Percentiles rank a stretch among this genome's conserved stretches.
These are phyloP conservation scores for Drosophila tani DNA, from an alignment of 1,140 invertebrate genomes.

Conservation along the genomic window DNA sequence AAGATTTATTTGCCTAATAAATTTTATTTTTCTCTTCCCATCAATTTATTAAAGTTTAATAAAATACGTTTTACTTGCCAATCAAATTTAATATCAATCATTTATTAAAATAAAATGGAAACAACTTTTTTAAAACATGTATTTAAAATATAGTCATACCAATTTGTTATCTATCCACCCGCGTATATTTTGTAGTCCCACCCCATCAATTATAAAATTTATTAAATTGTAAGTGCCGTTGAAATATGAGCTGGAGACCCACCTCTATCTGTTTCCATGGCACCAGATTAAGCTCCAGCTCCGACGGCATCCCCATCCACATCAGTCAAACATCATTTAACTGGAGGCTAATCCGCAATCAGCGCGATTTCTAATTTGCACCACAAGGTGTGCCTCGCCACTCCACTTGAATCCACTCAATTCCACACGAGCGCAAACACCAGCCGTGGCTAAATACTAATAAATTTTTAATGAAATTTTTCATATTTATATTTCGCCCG, in stretches of 20 bases:
- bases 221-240: slow-evolving; percentile 36
- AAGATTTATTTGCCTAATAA: too few relatives aligned
- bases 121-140: not conserved
- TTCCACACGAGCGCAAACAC: slow-evolving; percentile 51
- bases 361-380: slow-evolving; percentile 80
- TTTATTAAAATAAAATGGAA: too few relatives aligned
- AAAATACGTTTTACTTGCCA: too few relatives aligned
- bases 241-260: slow-evolving; percentile 36
- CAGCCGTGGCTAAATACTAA: slow-evolving; percentile 26
- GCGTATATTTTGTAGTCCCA: slow-evolving; percentile 5
- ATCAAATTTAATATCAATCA: too few relatives aligned
- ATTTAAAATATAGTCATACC: not conserved
- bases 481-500: slow-evolving; percentile 53
- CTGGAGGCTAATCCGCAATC: slow-evolving; percentile 77
- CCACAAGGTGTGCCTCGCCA: slow-evolving; percentile 69
- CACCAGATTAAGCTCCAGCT: not conserved
- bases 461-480: slow-evolving; percentile 71
- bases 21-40: too few relatives aligned
- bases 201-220: slow-evolving; percentile 28
- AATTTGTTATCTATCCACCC: slow-evolving; percentile 8
- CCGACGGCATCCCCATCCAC: slow-evolving; percentile 31
- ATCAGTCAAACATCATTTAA: slow-evolving; percentile 67
- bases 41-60: too few relatives aligned
- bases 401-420: slow-evolving; percentile 49
- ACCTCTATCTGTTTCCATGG: slow-evolving; percentile 18